Conservation (phyloP, 2,113 vertebrate species). For the Mystacornis crossleyi region DNA sequence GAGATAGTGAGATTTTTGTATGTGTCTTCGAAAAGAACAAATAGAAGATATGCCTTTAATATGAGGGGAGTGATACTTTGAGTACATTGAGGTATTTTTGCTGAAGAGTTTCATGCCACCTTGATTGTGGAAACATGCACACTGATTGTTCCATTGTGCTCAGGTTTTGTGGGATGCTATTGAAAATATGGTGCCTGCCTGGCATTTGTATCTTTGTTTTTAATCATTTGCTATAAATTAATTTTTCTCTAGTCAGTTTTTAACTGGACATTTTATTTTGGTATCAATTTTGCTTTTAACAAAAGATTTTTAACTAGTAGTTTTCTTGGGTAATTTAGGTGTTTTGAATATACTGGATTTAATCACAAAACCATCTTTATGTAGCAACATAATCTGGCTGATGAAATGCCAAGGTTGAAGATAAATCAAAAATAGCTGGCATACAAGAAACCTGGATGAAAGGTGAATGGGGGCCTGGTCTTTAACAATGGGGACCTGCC, state of each 20-base stretch:
- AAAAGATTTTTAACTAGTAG: not conserved
- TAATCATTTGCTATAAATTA: not conserved
- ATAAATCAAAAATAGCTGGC: not conserved
- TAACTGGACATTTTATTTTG: not conserved
- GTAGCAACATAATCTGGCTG: not conserved
- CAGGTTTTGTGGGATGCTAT: not conserved
- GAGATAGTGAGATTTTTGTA: rapidly evolving
- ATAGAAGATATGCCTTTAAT: not conserved
- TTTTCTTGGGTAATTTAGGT: not conserved
- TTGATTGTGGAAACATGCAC: not conserved
- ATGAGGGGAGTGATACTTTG: not conserved
- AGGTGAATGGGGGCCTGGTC: not conserved
- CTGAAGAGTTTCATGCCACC: not conserved
- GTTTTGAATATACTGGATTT: not conserved
- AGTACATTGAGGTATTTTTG: not conserved
- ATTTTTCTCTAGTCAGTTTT: not conserved
- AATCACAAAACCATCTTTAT: not conserved
- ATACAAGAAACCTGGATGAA: not conserved
- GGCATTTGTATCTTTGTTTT: not conserved
- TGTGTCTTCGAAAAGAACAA: not conserved
- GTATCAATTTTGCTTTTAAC: not conserved
- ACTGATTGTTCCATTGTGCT: not conserved
- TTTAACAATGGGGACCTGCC: not conserved
- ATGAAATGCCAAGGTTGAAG: not conserved
- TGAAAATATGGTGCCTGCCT: not conserved